Base-by-base conservation (phyloP, 2,113 vertebrate genomes). In the Ahaetulla prasina region DNA sequence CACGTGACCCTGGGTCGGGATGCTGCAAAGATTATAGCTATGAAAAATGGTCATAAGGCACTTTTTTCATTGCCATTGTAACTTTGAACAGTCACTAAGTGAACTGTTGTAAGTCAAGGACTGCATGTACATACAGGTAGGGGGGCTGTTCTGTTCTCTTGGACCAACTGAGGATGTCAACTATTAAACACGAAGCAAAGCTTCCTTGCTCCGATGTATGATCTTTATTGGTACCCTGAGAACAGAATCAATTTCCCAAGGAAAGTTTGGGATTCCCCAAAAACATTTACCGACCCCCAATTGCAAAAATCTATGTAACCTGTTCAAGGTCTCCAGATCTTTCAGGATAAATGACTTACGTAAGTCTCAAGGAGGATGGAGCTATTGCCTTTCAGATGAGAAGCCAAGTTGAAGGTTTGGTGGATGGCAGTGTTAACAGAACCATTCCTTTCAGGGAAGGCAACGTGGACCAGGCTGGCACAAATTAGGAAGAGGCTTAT, bases 341-440 rank as follows among this genome's bases (percentile, higher is more conserved):
- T 5, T 52, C 25, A 2, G 45, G 3, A 10, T 85, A 80, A 95
- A 91, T 16, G 20, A 57, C 96, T 97, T 86, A 97, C 94, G 0
- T 96, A 96, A 45, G 95, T 95, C 91, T 95, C 94, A 35, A 97
- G 86, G 52, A 97, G 90, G 0, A 35, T 16, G 0, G 96, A 95
- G 0, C 89, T 96, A 11, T 96, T 95, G 90, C 84, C 93, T 89
- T 96, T 95, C 96, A 96, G 95, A 93, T 92, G 90, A 35, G 94
- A 93, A 7, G 93, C 96, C 89, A 97, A 92, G 52, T 90, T 96
- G 3, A 95, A 96, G 23, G 97, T 95, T 93, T 96, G 96, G 5
- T 43, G 86, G 86, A 97, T 96, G 89, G 89, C 54, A 35, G 93
- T 53, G 23, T 93, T 94, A 8, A 93, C 57, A 47, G 95, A 94